These are phyloP conservation scores for Ageneiosus marmoratus DNA, from an alignment of 2,113 vertebrate genomes.

Conservation along the genomic window DNA sequence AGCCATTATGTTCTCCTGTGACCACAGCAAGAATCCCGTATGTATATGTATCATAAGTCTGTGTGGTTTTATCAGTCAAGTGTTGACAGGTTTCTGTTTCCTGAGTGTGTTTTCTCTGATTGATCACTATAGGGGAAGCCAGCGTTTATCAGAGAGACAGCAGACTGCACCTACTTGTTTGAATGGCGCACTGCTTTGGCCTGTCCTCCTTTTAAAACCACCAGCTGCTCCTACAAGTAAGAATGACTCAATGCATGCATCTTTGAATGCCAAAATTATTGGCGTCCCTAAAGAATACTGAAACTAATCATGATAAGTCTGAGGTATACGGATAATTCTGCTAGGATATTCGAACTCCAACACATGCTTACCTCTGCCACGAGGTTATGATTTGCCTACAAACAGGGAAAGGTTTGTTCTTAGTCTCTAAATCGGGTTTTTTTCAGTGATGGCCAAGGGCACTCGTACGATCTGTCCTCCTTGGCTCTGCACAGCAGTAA, in stretches of 20 bases:
- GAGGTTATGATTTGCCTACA: neutral
- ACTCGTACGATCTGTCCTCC: conserved; percentile 87
- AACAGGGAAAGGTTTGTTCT: neutral
- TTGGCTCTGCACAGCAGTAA: conserved; percentile 81
- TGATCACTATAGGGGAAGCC: conserved; percentile 70
- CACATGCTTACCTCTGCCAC: neutral
- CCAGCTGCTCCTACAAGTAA: conserved; percentile 90
- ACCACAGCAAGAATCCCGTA: conserved; percentile 78
- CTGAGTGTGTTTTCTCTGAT: neutral
- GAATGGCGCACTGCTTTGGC: conserved; percentile 87
- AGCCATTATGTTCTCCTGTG: conserved; percentile 86
- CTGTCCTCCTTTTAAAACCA: conserved; percentile 82
- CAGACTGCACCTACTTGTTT: conserved; percentile 91
- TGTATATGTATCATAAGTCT: conserved; percentile 51
- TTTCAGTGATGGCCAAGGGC: conserved; percentile 79
- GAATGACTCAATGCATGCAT: neutral
- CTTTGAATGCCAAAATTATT: neutral
- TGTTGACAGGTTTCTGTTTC: neutral
- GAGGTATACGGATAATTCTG: neutral
- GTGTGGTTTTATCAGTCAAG: neutral
- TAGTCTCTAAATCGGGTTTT: neutral
- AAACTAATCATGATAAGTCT: neutral
- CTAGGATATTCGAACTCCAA: neutral
- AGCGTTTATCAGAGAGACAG: conserved; percentile 86
- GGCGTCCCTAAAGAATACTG: neutral